Evolutionary conservation across 2,888 invertebrate genomes (phyloP).

Genomic region (Dryococelus australis): DNA sequence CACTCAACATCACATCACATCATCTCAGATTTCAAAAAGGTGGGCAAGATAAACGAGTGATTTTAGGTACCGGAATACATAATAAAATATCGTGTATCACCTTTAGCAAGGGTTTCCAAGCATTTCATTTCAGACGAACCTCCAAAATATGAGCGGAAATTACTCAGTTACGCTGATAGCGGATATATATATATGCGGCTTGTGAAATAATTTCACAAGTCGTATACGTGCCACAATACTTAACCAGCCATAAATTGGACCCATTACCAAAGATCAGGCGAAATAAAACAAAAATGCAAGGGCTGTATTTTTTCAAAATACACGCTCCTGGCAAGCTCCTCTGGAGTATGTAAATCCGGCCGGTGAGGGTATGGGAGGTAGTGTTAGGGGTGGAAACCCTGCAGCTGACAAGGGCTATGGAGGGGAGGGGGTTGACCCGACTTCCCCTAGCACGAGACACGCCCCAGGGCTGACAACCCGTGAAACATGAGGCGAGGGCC

Average conservation of each 20-base stretch:
- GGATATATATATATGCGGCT: not conserved
- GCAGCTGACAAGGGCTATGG: not conserved
- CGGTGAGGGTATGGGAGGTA: not conserved
- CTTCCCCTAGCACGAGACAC: not conserved
- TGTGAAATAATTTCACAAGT: not conserved
- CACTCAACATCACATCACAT: too few relatives aligned
- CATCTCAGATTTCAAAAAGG: too few relatives aligned
- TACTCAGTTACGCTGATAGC: not conserved
- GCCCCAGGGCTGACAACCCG: slow-evolving; percentile 1
- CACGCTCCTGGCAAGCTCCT: slow-evolving; percentile 9
- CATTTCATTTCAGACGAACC: not conserved
- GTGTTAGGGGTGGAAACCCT: not conserved
- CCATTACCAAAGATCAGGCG: not conserved
- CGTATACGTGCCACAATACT: not conserved
- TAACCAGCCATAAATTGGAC: not conserved
- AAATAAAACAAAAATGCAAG: not conserved
- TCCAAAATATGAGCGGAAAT: not conserved
- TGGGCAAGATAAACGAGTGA: too few relatives aligned
- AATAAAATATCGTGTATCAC: too few relatives aligned
- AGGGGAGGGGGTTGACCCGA: not conserved
- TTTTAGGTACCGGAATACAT: too few relatives aligned
- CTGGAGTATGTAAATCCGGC: not conserved
- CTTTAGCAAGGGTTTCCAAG: too few relatives aligned
- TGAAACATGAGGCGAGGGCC: not conserved
- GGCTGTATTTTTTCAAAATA: not conserved